phyloP scores from a whole-genome alignment of 2,888 invertebrate species.

The Dioctria linearis region DNA sequence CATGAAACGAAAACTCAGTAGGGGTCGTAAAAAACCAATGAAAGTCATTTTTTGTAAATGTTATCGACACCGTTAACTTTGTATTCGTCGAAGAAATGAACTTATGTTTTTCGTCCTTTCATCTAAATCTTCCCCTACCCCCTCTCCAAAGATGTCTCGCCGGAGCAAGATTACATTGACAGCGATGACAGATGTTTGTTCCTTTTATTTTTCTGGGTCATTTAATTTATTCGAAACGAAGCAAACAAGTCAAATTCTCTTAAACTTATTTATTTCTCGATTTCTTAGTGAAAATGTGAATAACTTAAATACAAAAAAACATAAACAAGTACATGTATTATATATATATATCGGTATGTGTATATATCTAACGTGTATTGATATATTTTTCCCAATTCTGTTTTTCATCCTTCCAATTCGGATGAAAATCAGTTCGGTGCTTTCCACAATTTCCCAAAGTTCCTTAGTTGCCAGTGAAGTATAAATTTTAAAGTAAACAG shows the following conservation, averaged over 20 bases:
- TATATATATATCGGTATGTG: too few species aligned
- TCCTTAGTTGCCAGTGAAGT: too few species aligned
- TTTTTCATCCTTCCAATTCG: too few species aligned
- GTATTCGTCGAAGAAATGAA: background rate
- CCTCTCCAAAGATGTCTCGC: background rate
- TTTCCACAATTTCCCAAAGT: too few species aligned
- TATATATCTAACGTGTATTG: too few species aligned
- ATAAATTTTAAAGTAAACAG: too few species aligned
- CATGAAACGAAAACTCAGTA: background rate
- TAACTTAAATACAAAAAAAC: too few species aligned
- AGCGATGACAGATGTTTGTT: conserved; percentile 18
- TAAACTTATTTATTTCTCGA: too few species aligned
- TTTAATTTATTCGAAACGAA: background rate
- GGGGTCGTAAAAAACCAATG: background rate
- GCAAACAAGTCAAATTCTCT: background rate
- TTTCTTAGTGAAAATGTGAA: too few species aligned
- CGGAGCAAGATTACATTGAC: background rate
- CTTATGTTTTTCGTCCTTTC: background rate
- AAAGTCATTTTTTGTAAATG: conserved; percentile 1
- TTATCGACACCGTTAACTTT: conserved; percentile 1
- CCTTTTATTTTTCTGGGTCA: conserved; percentile 19
- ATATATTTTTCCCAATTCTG: too few species aligned
- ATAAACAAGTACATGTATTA: too few species aligned
- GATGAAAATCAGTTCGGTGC: too few species aligned
- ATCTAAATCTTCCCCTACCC: background rate